phyloP scores from a whole-genome alignment of 2,113 vertebrate species.

The Rhizomys pruinosus region DNA sequence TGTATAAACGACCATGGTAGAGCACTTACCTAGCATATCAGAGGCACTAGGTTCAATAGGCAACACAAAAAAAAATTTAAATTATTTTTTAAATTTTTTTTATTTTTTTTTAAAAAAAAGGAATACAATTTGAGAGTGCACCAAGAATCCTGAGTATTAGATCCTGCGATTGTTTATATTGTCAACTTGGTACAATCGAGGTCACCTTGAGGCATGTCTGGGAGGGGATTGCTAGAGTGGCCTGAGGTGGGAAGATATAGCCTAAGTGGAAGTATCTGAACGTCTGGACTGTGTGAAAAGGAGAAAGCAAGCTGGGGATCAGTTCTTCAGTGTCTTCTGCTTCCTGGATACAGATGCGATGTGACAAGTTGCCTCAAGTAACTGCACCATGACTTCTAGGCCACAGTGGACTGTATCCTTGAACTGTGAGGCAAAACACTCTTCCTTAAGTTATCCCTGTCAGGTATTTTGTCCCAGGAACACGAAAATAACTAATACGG shows the following conservation, averaged over 20 bases:
- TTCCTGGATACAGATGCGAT: neutral
- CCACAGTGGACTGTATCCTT: neutral
- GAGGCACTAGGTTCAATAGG: neutral
- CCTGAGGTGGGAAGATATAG: neutral
- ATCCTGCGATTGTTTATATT: neutral
- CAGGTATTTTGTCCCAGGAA: neutral
- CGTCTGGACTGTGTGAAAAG: neutral
- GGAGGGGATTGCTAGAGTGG: neutral
- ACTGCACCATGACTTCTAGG: neutral
- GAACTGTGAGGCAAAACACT: neutral
- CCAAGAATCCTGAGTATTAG: neutral
- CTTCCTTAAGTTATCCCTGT: neutral
- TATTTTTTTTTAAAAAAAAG: constrained; percentile 15
- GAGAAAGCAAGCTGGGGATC: neutral
- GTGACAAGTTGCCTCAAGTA: neutral
- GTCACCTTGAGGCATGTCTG: neutral
- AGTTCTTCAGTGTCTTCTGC: neutral
- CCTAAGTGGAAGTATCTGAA: neutral
- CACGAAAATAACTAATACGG: too few species aligned
- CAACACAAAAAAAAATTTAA: neutral
- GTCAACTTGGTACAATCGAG: neutral
- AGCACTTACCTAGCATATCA: too few species aligned
- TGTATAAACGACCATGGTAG: neutral
- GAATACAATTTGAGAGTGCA: neutral
- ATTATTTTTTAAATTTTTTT: neutral